Evolutionary conservation across 2,888 invertebrate genomes (phyloP), one percentile per base, ranked within the genome.

Genomic region (Acleris literana): DNA sequence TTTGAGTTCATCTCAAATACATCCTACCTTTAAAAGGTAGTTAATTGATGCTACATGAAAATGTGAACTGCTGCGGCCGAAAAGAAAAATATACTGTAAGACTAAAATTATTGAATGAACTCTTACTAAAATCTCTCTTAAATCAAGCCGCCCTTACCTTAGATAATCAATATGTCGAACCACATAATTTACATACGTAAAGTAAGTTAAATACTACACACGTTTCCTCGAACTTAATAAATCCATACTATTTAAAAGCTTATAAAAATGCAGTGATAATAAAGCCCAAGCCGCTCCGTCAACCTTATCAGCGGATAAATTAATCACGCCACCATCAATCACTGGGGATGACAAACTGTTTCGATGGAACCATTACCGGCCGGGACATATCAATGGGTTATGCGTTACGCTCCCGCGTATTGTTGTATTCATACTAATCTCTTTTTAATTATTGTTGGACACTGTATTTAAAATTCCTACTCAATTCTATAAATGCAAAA

Each of bases 281-380:
- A 74, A 74, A 73, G 73, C 70, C 63, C 17, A 62, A 52, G 65
- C 82, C 73, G 78, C 76, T 75, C 83, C 80, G 86, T 82, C 88
- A 20, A 79, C 81, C 83, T 85, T 86, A 87, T 84, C 85, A 81
- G 79, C 79, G 79, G 83, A 78, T 78, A 79, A 84, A 85, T 87
- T 87, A 87, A 86, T 83, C 83, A 85, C 81, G 68, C 74, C 71
- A 69, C 79, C 83, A 88, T 88, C 86, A 87, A 88, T 88, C 87
- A 85, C 77, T 54, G 71, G 46, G 68, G 74, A 71, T 76, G 81
- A 79, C 81, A 81, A 81, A 79, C 78, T 77, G 79, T 72, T 75
- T 70, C 77, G 72, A 76, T 78, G 75, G 79, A 77, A 78, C 79
- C 75, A 79, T 75, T 72, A 70, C 69, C 64, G 63, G 65, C 59